These are phyloP conservation scores for Acrocephalus kingi DNA, from an alignment of 2,113 vertebrate genomes.

Conservation along the genomic window DNA sequence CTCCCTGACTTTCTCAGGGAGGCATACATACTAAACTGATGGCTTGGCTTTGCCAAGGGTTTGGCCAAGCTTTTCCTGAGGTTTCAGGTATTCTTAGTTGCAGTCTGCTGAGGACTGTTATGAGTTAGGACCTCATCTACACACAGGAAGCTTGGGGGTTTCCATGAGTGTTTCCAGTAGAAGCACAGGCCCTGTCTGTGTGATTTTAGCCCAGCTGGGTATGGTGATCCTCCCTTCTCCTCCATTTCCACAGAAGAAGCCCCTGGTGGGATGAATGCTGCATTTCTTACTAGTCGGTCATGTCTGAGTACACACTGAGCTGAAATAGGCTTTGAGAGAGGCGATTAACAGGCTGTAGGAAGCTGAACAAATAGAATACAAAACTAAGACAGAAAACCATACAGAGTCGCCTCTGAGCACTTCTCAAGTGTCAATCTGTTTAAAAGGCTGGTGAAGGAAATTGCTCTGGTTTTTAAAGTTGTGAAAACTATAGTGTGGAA, in stretches of 20 bases:
- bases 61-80: background rate
- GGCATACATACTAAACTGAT: accelerated
- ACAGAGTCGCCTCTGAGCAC: background rate
- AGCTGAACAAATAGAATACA: constrained; percentile 39
- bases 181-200: background rate
- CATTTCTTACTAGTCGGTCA: background rate
- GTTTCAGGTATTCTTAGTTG: background rate
- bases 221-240: background rate
- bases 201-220: background rate
- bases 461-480: constrained; percentile 53
- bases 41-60: background rate
- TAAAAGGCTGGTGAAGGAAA: constrained; percentile 54
- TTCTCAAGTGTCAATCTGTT: constrained; percentile 48
- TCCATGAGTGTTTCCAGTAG: background rate
- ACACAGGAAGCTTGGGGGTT: background rate
- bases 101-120: background rate
- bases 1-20: background rate
- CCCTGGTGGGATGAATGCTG: background rate
- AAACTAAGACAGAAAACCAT: background rate
- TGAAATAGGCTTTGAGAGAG: background rate
- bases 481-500: constrained; percentile 29
- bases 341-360: background rate
- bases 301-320: accelerated
- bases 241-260: background rate
- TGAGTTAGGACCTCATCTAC: background rate